phyloP scores from a whole-genome alignment of 2,113 vertebrate species.

The Anthoscopus minutus region DNA sequence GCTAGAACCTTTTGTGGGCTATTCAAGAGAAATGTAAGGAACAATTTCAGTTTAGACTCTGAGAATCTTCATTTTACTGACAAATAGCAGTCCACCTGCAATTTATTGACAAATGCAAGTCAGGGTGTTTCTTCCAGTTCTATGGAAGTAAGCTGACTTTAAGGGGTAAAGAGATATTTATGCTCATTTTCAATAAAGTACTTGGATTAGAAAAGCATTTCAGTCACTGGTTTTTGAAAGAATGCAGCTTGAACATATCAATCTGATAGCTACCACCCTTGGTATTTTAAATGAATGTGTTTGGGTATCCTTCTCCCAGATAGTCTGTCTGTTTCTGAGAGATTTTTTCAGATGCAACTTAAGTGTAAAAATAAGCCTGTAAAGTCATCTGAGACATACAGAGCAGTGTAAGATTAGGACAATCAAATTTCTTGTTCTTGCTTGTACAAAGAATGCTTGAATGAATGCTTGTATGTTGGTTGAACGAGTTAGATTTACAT shows the following conservation, averaged over 20 bases:
- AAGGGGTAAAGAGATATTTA: neutral
- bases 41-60: neutral
- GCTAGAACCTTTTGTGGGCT: neutral
- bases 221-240: neutral
- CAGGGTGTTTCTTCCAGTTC: neutral
- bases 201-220: neutral
- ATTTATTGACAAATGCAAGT: neutral
- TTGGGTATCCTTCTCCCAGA: neutral
- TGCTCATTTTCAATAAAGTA: neutral
- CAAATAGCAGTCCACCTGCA: neutral
- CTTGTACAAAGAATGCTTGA: neutral
- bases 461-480: neutral
- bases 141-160: neutral
- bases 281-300: neutral
- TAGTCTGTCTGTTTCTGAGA: neutral
- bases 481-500: neutral
- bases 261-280: neutral
- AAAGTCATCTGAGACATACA: neutral
- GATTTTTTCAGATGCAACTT: neutral
- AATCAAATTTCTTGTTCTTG: neutral
- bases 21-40: neutral
- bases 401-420: neutral
- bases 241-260: neutral
- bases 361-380: neutral
- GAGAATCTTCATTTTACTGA: neutral